Base-by-base conservation (phyloP, 2,113 vertebrate genomes). In the Epinephelus moara region DNA sequence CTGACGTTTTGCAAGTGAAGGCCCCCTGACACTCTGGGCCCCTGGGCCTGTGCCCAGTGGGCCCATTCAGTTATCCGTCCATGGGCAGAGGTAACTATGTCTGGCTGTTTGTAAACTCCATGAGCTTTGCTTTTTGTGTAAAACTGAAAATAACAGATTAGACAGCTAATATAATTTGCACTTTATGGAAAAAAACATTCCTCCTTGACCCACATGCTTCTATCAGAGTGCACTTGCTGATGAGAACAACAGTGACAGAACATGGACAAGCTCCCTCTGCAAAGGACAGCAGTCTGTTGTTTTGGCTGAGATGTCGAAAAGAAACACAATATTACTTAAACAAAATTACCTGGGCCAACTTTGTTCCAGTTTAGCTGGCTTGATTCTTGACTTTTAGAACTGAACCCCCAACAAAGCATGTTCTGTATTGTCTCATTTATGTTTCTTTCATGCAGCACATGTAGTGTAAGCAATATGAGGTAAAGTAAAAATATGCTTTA, bases 151-250 rank as follows among this genome's bases (percentile, higher is more conserved):
- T 30, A 17, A 70, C 21, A 15, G 47, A 60, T 19, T 40, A 55
- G 23, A 71, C 45, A 59, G 30, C 33, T 63, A 13, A 68, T 62
- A 10, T 55, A 18, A 80, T 75, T 76, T 86, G 87, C 86, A 89
- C 83, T 89, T 88, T 70, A 69, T 78, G 69, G 49, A 75, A 30
- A 85, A 30, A 30, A 56, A 91, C 89, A 92, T 92, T 93, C 91
- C 91, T 93, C 64, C 25, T 57, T 71, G 33, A 82, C 37, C 60
- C 57, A 13, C 30, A 66, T 73, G 71, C 53, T 53, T 80, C 45
- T 73, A 64, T 77, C 66, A 37, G 59, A 79, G 62, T 23, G 30
- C 66, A 78, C 57, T 81, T 33, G 10, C 21, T 70, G 30, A 75
- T 62, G 81, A 79, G 17, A 79, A 50, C 37, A 60, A 42, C 13